Conservation (phyloP, 1,140 invertebrate species). For the Chrysomallon squamiferum region DNA sequence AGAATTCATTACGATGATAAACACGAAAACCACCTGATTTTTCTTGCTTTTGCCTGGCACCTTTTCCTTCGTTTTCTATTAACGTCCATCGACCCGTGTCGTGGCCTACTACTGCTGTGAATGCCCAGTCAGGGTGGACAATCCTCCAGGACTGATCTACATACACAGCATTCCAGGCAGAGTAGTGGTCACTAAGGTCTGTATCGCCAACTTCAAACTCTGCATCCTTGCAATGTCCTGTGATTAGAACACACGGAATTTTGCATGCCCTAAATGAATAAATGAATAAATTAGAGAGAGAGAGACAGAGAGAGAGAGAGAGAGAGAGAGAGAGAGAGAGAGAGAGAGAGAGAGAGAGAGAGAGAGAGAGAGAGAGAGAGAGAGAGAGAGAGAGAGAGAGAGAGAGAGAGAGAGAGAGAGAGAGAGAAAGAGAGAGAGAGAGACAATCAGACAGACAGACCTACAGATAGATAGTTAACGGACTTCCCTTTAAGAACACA, state of each 20-base stretch:
- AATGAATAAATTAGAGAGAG: too few species aligned
- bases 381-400: too few species aligned
- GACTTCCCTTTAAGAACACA: too few species aligned
- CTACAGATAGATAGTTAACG: too few species aligned
- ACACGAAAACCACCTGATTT: slow-evolving; percentile 8
- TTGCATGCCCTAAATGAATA: slow-evolving; percentile 85
- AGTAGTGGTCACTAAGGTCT: background rate
- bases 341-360: too few species aligned
- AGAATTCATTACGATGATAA: slow-evolving; percentile 38
- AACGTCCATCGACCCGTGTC: background rate
- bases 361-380: too few species aligned
- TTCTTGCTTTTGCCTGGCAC: background rate
- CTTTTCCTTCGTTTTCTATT: background rate
- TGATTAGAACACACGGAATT: slow-evolving; percentile 96
- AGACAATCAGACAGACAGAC: too few species aligned
- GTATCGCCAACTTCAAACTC: slow-evolving; percentile 77
- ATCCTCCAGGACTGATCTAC: slow-evolving; percentile 7
- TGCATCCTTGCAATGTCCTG: slow-evolving; percentile 96
- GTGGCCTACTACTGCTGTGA: background rate
- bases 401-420: too few species aligned
- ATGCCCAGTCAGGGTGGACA: background rate
- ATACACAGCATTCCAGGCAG: slow-evolving; percentile 13
- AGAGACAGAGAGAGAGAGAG: too few species aligned
- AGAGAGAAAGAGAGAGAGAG: too few species aligned
- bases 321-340: too few species aligned